Evolutionary conservation across 2,797 vertebrate genomes (phyloP).

Genomic region (Takifugu ocellatus): DNA sequence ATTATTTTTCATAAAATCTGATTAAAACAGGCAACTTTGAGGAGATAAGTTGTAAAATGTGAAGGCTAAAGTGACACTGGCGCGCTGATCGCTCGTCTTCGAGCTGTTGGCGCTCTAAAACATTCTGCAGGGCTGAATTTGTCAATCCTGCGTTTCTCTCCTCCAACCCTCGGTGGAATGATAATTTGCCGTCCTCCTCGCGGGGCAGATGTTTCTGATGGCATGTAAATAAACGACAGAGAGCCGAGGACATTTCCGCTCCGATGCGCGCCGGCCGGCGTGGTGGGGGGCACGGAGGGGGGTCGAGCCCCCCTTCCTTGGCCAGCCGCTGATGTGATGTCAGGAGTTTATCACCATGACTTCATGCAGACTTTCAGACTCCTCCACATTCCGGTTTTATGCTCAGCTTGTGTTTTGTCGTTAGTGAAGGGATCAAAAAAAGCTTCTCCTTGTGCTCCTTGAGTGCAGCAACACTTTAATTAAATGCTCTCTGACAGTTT

Average conservation of each 20-base stretch:
- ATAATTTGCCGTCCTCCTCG: slow-evolving; percentile 63
- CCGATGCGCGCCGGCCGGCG: too few relatives aligned
- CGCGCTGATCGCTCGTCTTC: slow-evolving; percentile 4
- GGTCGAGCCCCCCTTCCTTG: neutral
- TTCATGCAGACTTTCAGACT: slow-evolving; percentile 63
- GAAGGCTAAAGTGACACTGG: too few relatives aligned
- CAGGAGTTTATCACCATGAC: slow-evolving; percentile 57
- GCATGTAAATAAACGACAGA: slow-evolving; percentile 55
- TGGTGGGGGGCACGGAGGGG: too few relatives aligned
- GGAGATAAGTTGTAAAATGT: too few relatives aligned
- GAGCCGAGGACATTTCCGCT: slow-evolving; percentile 17
- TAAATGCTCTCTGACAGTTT: slow-evolving; percentile 20
- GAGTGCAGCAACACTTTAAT: neutral
- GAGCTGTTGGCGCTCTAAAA: slow-evolving; percentile 11
- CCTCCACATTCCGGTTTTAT: slow-evolving; percentile 54
- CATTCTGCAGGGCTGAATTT: slow-evolving; percentile 5
- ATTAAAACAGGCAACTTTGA: too few relatives aligned
- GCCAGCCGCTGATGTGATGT: slow-evolving; percentile 39
- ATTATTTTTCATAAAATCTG: too few relatives aligned
- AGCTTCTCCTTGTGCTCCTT: slow-evolving; percentile 16
- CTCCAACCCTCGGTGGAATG: slow-evolving; percentile 42
- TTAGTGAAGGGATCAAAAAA: slow-evolving; percentile 3
- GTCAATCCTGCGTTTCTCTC: neutral
- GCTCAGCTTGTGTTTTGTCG: slow-evolving; percentile 19
- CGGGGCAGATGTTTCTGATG: slow-evolving; percentile 56